These are phyloP conservation scores for Diabrotica undecimpunctata DNA, from an alignment of 1,140 invertebrate genomes.

Conservation along the genomic window DNA sequence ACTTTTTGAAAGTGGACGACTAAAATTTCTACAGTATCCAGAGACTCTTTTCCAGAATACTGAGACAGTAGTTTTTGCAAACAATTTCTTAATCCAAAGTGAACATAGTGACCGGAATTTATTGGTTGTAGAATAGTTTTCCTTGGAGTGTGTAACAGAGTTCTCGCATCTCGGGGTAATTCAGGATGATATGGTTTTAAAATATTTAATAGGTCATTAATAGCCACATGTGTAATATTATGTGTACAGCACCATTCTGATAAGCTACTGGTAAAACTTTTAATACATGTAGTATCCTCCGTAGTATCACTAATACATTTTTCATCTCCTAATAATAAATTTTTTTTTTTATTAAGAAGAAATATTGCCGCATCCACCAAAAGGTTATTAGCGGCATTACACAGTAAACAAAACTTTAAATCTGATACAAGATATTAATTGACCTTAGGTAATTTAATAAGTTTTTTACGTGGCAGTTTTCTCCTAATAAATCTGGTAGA, in stretches of 20 bases:
- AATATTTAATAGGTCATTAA: neutral
- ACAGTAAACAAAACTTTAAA: no score
- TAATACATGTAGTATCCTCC: neutral
- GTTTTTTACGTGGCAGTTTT: no score
- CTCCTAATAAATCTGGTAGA: no score
- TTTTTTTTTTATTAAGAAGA: no score
- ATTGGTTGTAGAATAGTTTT: no score
- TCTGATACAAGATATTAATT: no score
- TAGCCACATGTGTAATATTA: neutral
- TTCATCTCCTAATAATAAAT: no score
- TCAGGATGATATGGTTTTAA: neutral
- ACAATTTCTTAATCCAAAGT: constrained; percentile 3
- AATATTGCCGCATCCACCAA: no score
- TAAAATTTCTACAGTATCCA: neutral
- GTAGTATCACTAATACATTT: neutral
- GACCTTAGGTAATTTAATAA: no score
- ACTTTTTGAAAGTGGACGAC: neutral
- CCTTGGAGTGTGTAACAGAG: constrained; percentile 4
- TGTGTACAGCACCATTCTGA: neutral
- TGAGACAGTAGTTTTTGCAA: neutral
- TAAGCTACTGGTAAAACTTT: neutral
- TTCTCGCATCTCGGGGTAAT: constrained; percentile 6
- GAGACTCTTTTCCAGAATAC: neutral
- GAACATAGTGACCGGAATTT: neutral
- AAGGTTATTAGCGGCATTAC: no score